phyloP scores from a whole-genome alignment of 1,140 invertebrate genomes.

The Formica exsecta region DNA sequence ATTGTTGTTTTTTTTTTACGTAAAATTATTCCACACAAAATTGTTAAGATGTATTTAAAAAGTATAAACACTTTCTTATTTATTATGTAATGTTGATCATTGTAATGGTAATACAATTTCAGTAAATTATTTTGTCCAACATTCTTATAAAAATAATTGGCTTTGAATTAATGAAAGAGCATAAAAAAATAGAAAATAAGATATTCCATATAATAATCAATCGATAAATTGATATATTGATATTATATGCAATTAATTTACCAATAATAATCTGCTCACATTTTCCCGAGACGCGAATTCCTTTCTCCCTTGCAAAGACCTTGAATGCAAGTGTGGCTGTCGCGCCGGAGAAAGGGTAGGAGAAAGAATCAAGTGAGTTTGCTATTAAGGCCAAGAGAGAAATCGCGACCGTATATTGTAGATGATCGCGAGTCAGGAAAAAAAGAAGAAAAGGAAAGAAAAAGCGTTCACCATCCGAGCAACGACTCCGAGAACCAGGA shows the following conservation, averaged over 20 bases:
- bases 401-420: conserved; percentile 43
- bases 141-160: conserved; percentile 8
- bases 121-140: neutral
- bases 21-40: neutral
- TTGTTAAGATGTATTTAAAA: neutral
- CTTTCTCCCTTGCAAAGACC: conserved; percentile 1
- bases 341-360: conserved; percentile 45
- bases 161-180: neutral
- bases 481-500: neutral
- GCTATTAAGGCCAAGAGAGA: conserved; percentile 58
- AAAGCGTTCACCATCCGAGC: neutral
- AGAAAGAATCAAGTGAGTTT: conserved; percentile 27
- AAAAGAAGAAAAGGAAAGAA: conserved; percentile 2
- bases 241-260: conserved; percentile 8
- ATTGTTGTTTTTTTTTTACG: neutral
- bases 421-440: neutral
- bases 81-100: neutral
- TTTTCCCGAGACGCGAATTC: neutral
- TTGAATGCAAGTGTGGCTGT: conserved; percentile 3
- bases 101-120: neutral
- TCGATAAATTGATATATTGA: neutral
- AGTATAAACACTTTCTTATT: neutral
- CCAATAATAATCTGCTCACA: neutral
- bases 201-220: neutral
- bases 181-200: neutral